Conservation (phyloP, 2,797 vertebrate genomes). For the Eulemur albifrons region DNA sequence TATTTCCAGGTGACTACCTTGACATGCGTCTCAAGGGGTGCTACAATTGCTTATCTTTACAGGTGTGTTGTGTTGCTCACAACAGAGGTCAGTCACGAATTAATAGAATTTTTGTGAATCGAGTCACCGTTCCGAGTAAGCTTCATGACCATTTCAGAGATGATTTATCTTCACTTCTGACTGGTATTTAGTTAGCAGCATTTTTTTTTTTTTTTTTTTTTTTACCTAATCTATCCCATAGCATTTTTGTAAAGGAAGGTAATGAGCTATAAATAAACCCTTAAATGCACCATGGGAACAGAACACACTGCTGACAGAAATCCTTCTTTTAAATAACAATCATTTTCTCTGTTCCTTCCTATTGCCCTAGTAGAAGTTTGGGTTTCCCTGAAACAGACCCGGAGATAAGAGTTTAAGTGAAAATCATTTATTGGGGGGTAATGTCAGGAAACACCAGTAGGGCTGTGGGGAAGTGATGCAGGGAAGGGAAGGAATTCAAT, state of each 20-base stretch:
- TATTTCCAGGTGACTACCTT: not conserved
- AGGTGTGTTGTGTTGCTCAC: not conserved
- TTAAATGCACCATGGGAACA: not conserved
- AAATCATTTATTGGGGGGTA: not conserved
- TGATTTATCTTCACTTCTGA: conserved; percentile 8
- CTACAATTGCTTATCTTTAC: not conserved
- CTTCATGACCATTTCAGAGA: not conserved
- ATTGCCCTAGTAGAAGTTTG: not conserved
- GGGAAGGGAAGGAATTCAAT: not conserved
- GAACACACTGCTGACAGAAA: not conserved
- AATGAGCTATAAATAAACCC: not conserved
- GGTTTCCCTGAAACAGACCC: not conserved
- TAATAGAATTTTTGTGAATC: not conserved
- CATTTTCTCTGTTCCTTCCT: not conserved
- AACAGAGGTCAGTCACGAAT: not conserved
- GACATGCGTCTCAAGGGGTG: not conserved
- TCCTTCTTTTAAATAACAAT: not conserved
- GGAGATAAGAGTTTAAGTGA: not conserved
- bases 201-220: not conserved
- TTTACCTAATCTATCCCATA: not conserved
- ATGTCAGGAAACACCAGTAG: not conserved
- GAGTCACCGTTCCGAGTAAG: not conserved
- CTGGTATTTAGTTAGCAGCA: not conserved
- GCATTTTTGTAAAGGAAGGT: conserved; percentile 40
- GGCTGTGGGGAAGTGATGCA: not conserved